Percentiles rank a stretch among this genome's conserved stretches.
Evolutionary conservation across 2,113 vertebrate species (phyloP).

Genomic region (Colinus virginianus): DNA sequence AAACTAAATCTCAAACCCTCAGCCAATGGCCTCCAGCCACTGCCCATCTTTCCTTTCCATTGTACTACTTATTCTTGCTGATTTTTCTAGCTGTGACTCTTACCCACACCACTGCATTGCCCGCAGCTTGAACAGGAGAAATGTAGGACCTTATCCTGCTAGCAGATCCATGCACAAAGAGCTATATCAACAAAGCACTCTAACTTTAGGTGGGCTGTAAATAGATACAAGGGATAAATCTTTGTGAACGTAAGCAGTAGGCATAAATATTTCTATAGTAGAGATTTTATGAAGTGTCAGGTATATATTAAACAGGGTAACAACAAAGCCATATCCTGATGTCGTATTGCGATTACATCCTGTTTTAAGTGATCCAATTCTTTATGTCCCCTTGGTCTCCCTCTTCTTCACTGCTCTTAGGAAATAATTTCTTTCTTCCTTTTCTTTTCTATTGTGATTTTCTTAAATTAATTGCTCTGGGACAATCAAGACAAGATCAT

Average conservation of each 20-base stretch:
- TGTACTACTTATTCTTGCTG: not conserved
- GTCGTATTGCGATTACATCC: not conserved
- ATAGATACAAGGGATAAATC: not conserved
- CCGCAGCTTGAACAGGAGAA: not conserved
- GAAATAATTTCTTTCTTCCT: not conserved
- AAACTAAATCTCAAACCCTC: not conserved
- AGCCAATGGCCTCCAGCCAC: rapidly evolving
- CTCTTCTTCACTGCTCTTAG: not conserved
- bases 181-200: not conserved
- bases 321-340: not conserved
- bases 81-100: not conserved
- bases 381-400: not conserved
- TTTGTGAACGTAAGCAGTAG: not conserved
- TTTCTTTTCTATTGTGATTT: not conserved
- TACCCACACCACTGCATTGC: not conserved
- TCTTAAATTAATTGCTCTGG: not conserved
- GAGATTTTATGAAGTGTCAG: not conserved
- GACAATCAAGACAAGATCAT: not conserved
- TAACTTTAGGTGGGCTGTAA: not conserved
- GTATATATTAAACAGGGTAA: not conserved
- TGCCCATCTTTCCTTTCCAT: not conserved
- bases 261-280: not conserved
- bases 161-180: not conserved
- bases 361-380: not conserved
- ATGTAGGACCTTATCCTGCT: not conserved